These are phyloP conservation scores for Oligia fasciuncula DNA, from an alignment of 2,888 invertebrate species.

Conservation along the genomic window DNA sequence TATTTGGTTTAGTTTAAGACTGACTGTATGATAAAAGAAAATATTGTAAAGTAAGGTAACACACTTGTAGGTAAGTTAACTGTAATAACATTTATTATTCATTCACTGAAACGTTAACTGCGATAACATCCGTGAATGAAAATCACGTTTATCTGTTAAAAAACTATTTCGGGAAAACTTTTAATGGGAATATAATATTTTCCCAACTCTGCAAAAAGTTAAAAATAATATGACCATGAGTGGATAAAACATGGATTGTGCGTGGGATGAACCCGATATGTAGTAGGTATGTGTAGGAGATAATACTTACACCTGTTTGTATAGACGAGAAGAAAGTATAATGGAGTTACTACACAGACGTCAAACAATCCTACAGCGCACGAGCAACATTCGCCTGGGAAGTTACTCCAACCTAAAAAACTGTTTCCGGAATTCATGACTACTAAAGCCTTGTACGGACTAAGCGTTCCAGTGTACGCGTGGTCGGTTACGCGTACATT, in stretches of 20 bases:
- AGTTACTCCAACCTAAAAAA: not conserved
- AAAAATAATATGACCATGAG: not conserved
- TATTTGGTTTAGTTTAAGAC: slow-evolving; percentile 30
- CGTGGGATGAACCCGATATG: not conserved
- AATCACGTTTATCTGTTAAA: slow-evolving; percentile 2
- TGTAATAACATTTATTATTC: not conserved
- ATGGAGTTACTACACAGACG: no score
- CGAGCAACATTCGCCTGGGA: not conserved
- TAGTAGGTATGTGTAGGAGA: no score
- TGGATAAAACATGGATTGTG: not conserved
- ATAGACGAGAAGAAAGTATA: no score
- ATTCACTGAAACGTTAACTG: not conserved
- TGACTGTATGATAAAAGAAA: not conserved
- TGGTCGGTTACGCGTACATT: no score
- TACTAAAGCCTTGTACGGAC: no score
- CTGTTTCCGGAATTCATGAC: not conserved
- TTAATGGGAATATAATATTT: slow-evolving; percentile 5
- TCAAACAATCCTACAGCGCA: not conserved
- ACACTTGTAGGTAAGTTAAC: not conserved
- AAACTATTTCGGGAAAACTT: not conserved
- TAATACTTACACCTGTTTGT: no score
- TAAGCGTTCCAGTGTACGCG: no score
- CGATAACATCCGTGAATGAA: not conserved
- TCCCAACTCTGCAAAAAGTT: not conserved
- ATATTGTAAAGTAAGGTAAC: not conserved